These are phyloP conservation scores for Teleogryllus oceanicus DNA, from an alignment of 2,888 invertebrate genomes.

Conservation along the genomic window DNA sequence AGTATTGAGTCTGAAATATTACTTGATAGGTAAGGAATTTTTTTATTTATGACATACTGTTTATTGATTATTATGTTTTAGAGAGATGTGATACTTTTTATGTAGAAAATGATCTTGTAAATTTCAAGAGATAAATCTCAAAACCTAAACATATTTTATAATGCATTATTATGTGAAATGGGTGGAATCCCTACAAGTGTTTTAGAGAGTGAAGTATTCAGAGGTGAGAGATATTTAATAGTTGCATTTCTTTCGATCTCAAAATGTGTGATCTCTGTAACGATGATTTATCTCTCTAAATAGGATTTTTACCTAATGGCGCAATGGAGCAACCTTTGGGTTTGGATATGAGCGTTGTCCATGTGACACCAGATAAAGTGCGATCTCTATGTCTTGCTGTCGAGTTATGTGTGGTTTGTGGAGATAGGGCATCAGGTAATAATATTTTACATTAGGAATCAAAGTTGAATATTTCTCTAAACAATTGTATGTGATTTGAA, in stretches of 20 bases:
- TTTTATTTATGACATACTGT: too few relatives aligned
- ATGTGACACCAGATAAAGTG: slow-evolving; percentile 42
- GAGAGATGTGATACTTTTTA: too few relatives aligned
- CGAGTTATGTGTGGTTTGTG: slow-evolving; percentile 92
- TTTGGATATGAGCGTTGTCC: slow-evolving; percentile 35
- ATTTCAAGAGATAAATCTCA: too few relatives aligned
- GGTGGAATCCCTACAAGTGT: slow-evolving; percentile 11
- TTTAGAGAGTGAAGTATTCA: slow-evolving; percentile 8
- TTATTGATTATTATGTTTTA: too few relatives aligned
- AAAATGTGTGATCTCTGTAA: neutral
- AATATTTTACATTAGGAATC: neutral
- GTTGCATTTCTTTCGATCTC: too few relatives aligned
- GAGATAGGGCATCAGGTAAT: slow-evolving; percentile 84
- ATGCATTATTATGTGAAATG: neutral
- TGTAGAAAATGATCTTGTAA: too few relatives aligned
- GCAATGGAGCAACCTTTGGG: slow-evolving; percentile 35
- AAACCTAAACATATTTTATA: neutral
- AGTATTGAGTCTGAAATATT: too few relatives aligned
- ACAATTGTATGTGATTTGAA: neutral
- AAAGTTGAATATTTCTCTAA: neutral
- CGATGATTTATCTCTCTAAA: neutral
- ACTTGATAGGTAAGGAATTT: too few relatives aligned
- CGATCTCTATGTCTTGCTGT: slow-evolving; percentile 59
- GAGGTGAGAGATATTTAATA: neutral
- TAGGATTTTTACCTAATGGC: neutral